Conservation (phyloP, 1,140 invertebrate species). For the Polyergus mexicanus region DNA sequence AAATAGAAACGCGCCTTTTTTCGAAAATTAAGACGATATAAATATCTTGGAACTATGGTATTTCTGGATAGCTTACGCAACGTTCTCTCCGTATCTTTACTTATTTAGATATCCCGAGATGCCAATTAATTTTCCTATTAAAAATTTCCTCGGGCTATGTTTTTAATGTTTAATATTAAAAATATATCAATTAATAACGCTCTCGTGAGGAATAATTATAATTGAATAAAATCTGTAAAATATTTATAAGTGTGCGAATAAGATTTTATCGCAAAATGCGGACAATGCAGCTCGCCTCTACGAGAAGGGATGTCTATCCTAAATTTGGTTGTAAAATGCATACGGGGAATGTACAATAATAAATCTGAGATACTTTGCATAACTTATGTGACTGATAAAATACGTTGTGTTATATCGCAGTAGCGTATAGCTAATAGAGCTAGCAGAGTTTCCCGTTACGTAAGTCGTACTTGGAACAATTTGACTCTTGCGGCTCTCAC, state of each 20-base stretch:
- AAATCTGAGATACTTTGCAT: constrained; percentile 29
- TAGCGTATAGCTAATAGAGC: neutral
- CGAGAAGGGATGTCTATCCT: neutral
- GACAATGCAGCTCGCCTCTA: neutral
- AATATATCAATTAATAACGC: neutral
- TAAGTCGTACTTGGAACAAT: constrained; percentile 16
- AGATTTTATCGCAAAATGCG: neutral
- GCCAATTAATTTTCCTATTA: neutral
- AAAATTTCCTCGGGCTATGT: neutral
- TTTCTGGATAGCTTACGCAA: neutral
- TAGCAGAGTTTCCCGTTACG: constrained; percentile 12
- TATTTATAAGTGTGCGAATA: neutral
- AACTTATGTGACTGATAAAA: constrained; percentile 45
- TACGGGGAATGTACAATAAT: constrained; percentile 7
- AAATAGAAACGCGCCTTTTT: neutral
- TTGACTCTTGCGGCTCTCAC: constrained; percentile 11
- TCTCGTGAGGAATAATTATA: neutral
- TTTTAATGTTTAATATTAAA: neutral
- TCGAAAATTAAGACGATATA: neutral
- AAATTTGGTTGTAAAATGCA: constrained; percentile 14
- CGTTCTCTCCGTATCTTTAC: neutral
- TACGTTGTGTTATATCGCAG: neutral
- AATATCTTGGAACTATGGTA: neutral
- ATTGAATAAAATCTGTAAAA: neutral
- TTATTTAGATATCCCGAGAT: too few species aligned